phyloP scores from a whole-genome alignment of 2,113 vertebrate species.

The Edolisoma coerulescens region DNA sequence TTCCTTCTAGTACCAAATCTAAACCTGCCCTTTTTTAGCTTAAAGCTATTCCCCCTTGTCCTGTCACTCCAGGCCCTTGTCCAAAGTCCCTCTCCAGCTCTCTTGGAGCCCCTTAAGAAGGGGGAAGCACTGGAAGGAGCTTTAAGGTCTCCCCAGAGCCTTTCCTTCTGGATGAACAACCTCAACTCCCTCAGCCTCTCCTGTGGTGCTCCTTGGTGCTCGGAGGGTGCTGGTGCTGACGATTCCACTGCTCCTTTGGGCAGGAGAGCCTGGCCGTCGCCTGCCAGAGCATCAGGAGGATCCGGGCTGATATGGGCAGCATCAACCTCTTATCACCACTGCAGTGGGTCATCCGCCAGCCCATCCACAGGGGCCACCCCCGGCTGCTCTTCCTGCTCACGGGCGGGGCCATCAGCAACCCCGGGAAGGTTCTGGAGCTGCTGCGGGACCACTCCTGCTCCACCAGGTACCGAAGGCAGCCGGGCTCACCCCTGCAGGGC shows the following conservation, averaged over 20 bases:
- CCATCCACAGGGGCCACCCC: constrained; percentile 82
- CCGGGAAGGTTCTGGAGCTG: constrained; percentile 88
- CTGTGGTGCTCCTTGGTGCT: neutral
- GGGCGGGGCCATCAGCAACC: constrained; percentile 77
- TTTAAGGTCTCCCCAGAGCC: neutral
- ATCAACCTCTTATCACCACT: constrained; percentile 86
- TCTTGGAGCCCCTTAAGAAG: neutral
- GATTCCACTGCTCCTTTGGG: neutral
- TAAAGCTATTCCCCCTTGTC: neutral
- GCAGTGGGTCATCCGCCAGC: constrained; percentile 86
- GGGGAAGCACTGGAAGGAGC: neutral
- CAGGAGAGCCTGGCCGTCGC: constrained; percentile 85
- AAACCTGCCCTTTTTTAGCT: neutral
- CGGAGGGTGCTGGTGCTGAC: accelerated
- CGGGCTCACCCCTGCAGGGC: accelerated
- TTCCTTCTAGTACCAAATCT: neutral
- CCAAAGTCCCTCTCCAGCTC: neutral
- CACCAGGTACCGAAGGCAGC: constrained; percentile 74
- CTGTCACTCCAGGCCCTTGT: neutral
- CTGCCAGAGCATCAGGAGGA: constrained; percentile 81
- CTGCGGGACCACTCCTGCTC: constrained; percentile 81
- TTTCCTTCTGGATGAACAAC: neutral
- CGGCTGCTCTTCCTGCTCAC: constrained; percentile 89
- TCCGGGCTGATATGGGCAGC: constrained; percentile 87
- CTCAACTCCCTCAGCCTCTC: neutral